phyloP scores from a whole-genome alignment of 2,113 vertebrate species.

The Ancistrus triradiatus region DNA sequence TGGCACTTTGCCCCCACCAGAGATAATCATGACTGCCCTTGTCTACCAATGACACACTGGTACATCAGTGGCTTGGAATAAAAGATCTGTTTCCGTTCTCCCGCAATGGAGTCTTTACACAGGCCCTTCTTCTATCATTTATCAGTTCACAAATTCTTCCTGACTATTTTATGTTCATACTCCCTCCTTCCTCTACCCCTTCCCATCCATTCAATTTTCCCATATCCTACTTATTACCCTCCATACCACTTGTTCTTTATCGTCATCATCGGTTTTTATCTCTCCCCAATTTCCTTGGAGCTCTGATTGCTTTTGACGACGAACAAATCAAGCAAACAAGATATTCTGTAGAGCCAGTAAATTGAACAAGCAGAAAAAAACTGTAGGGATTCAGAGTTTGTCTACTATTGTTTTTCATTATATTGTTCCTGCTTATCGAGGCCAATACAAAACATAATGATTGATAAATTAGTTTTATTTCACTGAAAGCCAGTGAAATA shows the following conservation, averaged over 20 bases:
- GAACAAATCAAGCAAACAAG: neutral
- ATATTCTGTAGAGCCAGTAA: neutral
- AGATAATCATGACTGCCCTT: neutral
- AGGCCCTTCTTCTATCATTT: neutral
- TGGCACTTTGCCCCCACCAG: neutral
- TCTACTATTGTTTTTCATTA: neutral
- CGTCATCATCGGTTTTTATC: neutral
- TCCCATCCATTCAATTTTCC: neutral
- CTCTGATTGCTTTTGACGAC: neutral
- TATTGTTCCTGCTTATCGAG: neutral
- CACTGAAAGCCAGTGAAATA: neutral
- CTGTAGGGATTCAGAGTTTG: neutral
- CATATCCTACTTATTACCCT: neutral
- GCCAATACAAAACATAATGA: neutral
- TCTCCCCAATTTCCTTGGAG: neutral
- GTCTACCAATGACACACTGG: neutral
- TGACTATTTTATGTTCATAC: neutral
- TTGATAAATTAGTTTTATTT: neutral
- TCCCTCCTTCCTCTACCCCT: neutral
- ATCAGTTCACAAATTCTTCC: neutral
- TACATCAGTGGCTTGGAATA: slow-evolving; percentile 17
- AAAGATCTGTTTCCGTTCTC: neutral
- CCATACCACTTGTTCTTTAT: neutral
- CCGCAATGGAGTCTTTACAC: neutral
- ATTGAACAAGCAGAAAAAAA: neutral